Evolutionary conservation across 2,888 invertebrate genomes (phyloP).

Genomic region (Loripinus fragilis): DNA sequence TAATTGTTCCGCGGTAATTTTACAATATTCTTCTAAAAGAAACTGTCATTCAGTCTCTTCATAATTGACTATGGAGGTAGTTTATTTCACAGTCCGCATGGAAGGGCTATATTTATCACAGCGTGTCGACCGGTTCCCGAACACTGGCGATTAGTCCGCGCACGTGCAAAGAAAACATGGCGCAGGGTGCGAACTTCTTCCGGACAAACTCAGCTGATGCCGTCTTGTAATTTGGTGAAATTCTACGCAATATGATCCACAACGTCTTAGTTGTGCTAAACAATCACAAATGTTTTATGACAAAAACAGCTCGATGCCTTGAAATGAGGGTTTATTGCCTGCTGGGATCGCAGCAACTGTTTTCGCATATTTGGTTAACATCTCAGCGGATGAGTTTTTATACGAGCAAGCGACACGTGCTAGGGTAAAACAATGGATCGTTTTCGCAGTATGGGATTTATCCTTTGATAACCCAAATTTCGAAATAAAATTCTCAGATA

Average conservation of each 20-base stretch:
- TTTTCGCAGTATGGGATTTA: slow-evolving; percentile 1
- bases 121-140: slow-evolving; percentile 20
- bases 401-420: slow-evolving; percentile 9
- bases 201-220: background rate
- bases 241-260: slow-evolving; percentile 14
- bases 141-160: slow-evolving; percentile 21
- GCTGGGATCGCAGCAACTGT: slow-evolving; percentile 15
- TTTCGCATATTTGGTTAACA: slow-evolving; percentile 12
- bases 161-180: slow-evolving; percentile 29
- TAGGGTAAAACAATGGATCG: slow-evolving; percentile 2
- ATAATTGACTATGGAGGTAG: slow-evolving; percentile 14
- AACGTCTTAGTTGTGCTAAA: background rate
- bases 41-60: slow-evolving; percentile 17
- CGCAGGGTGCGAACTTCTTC: slow-evolving; percentile 13
- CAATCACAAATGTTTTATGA: slow-evolving; percentile 3
- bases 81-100: slow-evolving; percentile 9
- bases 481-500: no score
- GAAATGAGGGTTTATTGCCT: slow-evolving; percentile 3
- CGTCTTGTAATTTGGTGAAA: slow-evolving; percentile 11
- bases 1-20: slow-evolving; percentile 25
- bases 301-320: slow-evolving; percentile 9
- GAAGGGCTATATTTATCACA: slow-evolving; percentile 21
- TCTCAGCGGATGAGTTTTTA: slow-evolving; percentile 7
- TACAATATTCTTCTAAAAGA: slow-evolving; percentile 18
- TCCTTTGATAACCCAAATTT: background rate